Base-by-base conservation (phyloP, 1,140 invertebrate species). In the Magallana gigas region DNA sequence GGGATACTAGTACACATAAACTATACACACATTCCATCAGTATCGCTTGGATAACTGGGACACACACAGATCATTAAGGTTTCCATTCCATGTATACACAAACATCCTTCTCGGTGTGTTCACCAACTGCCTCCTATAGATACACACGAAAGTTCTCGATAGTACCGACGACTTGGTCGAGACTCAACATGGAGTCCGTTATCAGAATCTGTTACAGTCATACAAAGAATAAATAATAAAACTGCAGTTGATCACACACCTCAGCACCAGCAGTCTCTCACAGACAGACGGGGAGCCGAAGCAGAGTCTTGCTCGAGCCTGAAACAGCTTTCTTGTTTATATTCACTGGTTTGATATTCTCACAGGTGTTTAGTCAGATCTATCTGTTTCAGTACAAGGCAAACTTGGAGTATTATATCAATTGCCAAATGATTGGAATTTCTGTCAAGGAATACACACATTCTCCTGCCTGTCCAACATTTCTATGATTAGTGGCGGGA, bases 401-500 rank as follows among this genome's bases (percentile, higher is more conserved):
- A 56, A 9, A 57, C 56, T 57, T 16, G 81, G 48, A 83, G 57
- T 83, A 57, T 57, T 57, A 83, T 83, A 8, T 58, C 16, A 83
- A 57, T 57, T 83, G 81, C 48, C 18, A 29, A 18, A 12, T 16
- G 18, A n/a, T 57, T 12, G 36, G 1, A 83, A 11, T 57, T 83
- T 56, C 57, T 18, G 23, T 93, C 90, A 94, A 62, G 93, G 94
- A 81, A 94, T 93, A 88, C 90, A 93, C 48, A 94, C 93, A 90
- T 94, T 94, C 87, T 94, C 94, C 23, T 88, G 86, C 76, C 93
- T 87, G 82, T 94, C 93, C 59, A 94, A 90, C 94, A 94, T 94
- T 90, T 94, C 94, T 60, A 93, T 91, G 16, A 94, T 91, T 14
- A 94, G 89, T 29, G 94, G 94, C 88, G 94, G 93, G 64, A 94